Conservation (phyloP, 2,113 vertebrate species). For the Xyrauchen texanus region DNA sequence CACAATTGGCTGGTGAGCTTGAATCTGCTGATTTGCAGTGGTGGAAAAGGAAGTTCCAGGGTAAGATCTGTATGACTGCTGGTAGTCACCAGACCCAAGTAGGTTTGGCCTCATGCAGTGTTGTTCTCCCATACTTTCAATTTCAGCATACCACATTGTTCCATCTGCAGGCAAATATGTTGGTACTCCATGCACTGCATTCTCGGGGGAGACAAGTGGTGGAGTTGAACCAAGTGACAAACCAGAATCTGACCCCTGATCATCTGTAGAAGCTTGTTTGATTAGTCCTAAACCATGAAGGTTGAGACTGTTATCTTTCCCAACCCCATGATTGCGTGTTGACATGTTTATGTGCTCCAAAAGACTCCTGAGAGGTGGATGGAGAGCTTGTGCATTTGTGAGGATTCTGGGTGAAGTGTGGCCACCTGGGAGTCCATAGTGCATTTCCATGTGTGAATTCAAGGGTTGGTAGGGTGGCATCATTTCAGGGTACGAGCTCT, state of each 20-base stretch:
- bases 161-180: conserved; percentile 57
- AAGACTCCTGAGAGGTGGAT: conserved; percentile 57
- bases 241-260: conserved; percentile 86
- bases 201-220: conserved; percentile 72
- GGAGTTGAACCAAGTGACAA: conserved; percentile 84
- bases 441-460: conserved; percentile 48
- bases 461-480: conserved; percentile 61
- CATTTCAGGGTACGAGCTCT: conserved; percentile 68
- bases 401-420: conserved; percentile 60
- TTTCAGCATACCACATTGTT: conserved; percentile 69
- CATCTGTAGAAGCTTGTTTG: conserved; percentile 72
- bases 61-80: conserved; percentile 65
- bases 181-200: conserved; percentile 45
- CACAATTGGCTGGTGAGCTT: conserved; percentile 35
- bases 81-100: conserved; percentile 73
- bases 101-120: conserved; percentile 48
- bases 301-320: conserved; percentile 43
- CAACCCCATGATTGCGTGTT: conserved; percentile 53
- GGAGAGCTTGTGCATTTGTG: conserved; percentile 52
- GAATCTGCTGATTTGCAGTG: conserved; percentile 46
- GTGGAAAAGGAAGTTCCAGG: conserved; percentile 63
- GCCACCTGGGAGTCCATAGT: conserved; percentile 59
- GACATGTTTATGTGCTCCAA: conserved; percentile 65
- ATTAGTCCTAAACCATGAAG: conserved; percentile 54
- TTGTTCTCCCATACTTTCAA: conserved; percentile 68